Base-by-base conservation (phyloP, 2,888 invertebrate species). In the Lingula anatina region DNA sequence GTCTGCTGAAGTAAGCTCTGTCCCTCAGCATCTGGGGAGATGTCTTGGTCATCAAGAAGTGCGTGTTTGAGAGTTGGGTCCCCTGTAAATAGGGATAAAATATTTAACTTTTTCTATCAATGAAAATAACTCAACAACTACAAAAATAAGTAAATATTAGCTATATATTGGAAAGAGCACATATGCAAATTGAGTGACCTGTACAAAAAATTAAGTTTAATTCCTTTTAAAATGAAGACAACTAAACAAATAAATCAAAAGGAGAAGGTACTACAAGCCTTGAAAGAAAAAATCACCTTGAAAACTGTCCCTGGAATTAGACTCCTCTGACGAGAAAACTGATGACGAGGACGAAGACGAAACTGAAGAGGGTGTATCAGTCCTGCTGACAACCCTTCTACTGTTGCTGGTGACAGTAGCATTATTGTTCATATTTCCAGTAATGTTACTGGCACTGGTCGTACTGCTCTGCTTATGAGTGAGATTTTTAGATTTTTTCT, bases 11-110 rank as follows among this genome's bases (percentile, higher is more conserved):
- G 84, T 75, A 85, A 83, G 64, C 83, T 83, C 15, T 51, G 49
- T 18, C 31, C 21, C n/a, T 65, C 59, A 56, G 84, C 84, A 79
- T 85, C 84, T 46, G 86, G 86, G 53, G 85, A 88, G 71, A 87
- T 84, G 78, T 87, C 88, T 71, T 88, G 86, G 65, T 85, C 84
- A 78, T 87, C 86, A 55, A 89, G 84, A 56, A 90, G 78, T 25
- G 87, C 86, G 76, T 86, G 62, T 47, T 66, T 68, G 18, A 71
- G 54, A 21, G 61, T 49, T 4, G 61, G 61, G 42, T 63, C 60
- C 47, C 56, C 65, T 59, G 53, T n/a, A 41, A 49, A 36, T 12
- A 47, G 24, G 23, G 12, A 43, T 9, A 46, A 47, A 47, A 43
- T 45, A 46, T 31, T 46, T 31, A 28, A 31, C 44, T 39, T 45